These are phyloP conservation scores for Zhengitettix transpicula DNA, from an alignment of 2,888 invertebrate genomes.

Conservation along the genomic window DNA sequence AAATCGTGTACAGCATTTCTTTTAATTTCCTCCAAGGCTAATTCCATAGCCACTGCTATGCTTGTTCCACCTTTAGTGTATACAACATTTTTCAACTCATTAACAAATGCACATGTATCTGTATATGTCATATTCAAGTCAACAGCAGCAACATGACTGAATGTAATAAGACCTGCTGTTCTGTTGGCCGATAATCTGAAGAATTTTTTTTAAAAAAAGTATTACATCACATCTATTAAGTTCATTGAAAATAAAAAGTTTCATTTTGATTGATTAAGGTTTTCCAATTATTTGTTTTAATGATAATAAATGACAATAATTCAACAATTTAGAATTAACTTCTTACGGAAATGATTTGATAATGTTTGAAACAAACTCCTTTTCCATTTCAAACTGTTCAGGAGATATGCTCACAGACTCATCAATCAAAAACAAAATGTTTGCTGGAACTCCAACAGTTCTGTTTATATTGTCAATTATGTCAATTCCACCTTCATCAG, in stretches of 20 bases:
- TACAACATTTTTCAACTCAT: not conserved
- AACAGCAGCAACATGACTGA: conserved; percentile 6
- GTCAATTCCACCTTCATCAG: conserved; percentile 4
- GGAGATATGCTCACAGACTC: conserved; percentile 7
- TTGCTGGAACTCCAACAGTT: conserved; percentile 3
- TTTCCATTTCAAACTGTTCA: conserved; percentile 5
- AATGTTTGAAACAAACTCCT: conserved; percentile 2
- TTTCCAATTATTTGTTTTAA: no score
- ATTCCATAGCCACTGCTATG: conserved; percentile 4
- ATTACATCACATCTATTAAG: not conserved
- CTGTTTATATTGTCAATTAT: conserved; percentile 8
- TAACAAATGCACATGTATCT: conserved; percentile 7
- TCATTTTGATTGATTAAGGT: no score
- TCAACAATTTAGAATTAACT: no score
- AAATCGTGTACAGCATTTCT: conserved; percentile 2
- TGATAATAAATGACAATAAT: no score
- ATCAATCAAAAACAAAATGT: conserved; percentile 6
- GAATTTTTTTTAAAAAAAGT: not conserved
- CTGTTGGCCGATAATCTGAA: conserved; percentile 4
- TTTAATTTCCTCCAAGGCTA: conserved; percentile 1
- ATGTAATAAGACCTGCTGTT: conserved; percentile 8
- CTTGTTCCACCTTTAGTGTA: conserved; percentile 7
- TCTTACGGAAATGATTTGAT: conserved; percentile 7
- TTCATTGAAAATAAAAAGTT: no score
- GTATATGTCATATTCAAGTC: conserved; percentile 3